Conservation (phyloP, 2,113 vertebrate genomes). For the Seriola aureovittata region DNA sequence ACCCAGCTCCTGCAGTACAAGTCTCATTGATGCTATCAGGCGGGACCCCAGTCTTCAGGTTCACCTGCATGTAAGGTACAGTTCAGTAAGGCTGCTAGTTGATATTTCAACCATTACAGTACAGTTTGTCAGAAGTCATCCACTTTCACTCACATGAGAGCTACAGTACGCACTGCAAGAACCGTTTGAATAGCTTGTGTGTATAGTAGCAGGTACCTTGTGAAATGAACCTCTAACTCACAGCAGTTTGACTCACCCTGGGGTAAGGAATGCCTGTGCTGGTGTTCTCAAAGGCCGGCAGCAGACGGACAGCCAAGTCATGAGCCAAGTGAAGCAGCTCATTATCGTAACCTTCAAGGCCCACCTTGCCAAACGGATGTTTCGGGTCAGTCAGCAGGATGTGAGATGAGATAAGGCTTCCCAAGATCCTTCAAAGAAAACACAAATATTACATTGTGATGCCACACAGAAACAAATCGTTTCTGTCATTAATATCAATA, state of each 20-base stretch:
- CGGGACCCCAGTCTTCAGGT: slow-evolving; percentile 94
- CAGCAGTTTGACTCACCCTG: slow-evolving; percentile 84
- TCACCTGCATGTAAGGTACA: slow-evolving; percentile 86
- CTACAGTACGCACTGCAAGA: background rate
- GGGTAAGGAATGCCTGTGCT: slow-evolving; percentile 97
- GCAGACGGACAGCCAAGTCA: slow-evolving; percentile 94
- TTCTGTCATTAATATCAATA: too few species aligned
- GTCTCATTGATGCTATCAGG: slow-evolving; percentile 95
- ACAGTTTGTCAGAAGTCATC: background rate
- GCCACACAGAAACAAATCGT: background rate
- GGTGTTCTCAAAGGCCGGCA: slow-evolving; percentile 98
- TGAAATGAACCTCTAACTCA: background rate
- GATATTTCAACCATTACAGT: background rate
- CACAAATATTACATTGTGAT: background rate
- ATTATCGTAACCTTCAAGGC: slow-evolving; percentile 91
- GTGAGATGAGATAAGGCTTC: slow-evolving; percentile 96
- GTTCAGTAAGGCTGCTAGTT: background rate
- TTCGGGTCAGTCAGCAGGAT: slow-evolving; percentile 95
- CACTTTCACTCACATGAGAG: background rate
- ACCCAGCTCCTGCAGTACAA: slow-evolving; percentile 95
- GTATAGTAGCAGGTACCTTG: background rate
- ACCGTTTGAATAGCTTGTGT: background rate
- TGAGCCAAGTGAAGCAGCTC: slow-evolving; percentile 95
- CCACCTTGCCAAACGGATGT: slow-evolving; percentile 95
- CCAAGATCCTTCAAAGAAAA: slow-evolving; percentile 88